Percentiles rank a stretch among this genome's conserved stretches.
Evolutionary conservation across 2,888 invertebrate genomes (phyloP).

Genomic region (Calliscelio sp.): DNA sequence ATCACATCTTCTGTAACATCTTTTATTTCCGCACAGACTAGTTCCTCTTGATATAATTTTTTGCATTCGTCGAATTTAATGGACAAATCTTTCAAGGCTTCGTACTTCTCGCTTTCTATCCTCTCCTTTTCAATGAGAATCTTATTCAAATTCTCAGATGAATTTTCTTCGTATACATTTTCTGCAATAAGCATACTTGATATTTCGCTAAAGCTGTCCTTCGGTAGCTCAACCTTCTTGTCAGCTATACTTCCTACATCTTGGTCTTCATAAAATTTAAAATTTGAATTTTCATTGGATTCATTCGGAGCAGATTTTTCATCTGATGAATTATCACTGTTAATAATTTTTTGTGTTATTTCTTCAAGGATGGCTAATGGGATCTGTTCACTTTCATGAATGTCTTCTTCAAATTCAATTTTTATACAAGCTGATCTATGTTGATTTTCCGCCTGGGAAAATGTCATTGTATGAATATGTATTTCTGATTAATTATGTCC

Average conservation of each 20-base stretch:
- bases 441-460: neutral
- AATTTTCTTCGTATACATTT: slow-evolving; percentile 21
- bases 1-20: no score
- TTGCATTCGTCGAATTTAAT: slow-evolving; percentile 43
- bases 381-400: neutral
- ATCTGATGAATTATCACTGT: neutral
- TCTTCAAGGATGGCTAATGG: slow-evolving; percentile 8
- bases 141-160: slow-evolving; percentile 24
- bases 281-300: no score
- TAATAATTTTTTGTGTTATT: neutral
- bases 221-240: no score
- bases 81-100: slow-evolving; percentile 44
- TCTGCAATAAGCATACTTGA: neutral
- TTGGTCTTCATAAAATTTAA: no score
- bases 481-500: no score
- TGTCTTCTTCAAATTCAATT: neutral
- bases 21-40: neutral
- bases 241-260: neutral
- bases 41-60: slow-evolving; percentile 9
- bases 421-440: neutral
- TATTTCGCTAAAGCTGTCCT: no score
- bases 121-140: slow-evolving; percentile 39
- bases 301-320: no score
- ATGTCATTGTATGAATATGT: neutral
- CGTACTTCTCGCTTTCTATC: slow-evolving; percentile 50